Evolutionary conservation across 2,888 invertebrate species (phyloP).

Genomic region (Synanthedon vespiformis): DNA sequence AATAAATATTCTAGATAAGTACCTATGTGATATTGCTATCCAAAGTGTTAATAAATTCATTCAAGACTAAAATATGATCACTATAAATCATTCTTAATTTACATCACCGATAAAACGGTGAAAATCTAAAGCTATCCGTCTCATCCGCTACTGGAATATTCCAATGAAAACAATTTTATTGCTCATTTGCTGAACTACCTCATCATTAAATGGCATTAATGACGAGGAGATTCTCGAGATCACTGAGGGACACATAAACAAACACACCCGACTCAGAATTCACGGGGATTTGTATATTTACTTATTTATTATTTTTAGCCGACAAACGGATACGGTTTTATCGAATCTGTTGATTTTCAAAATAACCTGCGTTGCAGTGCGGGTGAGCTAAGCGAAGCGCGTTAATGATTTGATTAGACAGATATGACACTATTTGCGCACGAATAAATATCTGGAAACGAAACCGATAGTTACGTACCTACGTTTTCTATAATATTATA

Average conservation of each 20-base stretch:
- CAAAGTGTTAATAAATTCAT: too few relatives aligned
- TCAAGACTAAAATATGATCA: too few relatives aligned
- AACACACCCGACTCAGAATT: constrained; percentile 12
- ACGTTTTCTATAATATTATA: too few relatives aligned
- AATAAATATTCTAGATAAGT: too few relatives aligned
- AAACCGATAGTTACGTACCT: too few relatives aligned
- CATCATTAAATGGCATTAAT: constrained; percentile 13
- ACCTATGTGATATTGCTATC: too few relatives aligned
- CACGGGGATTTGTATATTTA: background rate
- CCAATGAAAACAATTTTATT: background rate
- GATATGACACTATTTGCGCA: too few relatives aligned
- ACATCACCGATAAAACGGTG: background rate
- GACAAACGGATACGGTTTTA: background rate
- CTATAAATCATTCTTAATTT: background rate
- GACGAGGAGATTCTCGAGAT: constrained; percentile 9
- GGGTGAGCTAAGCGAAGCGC: background rate
- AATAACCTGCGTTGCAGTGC: background rate
- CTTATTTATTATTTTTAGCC: background rate
- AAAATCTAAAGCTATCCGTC: background rate
- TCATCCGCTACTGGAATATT: background rate
- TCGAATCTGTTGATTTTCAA: background rate
- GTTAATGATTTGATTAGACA: background rate
- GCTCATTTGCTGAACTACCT: background rate
- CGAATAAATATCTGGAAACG: too few relatives aligned
- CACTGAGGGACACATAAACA: constrained; percentile 18